Evolutionary conservation across 2,888 invertebrate species (phyloP).

Genomic region (Trissoscelio sp.): DNA sequence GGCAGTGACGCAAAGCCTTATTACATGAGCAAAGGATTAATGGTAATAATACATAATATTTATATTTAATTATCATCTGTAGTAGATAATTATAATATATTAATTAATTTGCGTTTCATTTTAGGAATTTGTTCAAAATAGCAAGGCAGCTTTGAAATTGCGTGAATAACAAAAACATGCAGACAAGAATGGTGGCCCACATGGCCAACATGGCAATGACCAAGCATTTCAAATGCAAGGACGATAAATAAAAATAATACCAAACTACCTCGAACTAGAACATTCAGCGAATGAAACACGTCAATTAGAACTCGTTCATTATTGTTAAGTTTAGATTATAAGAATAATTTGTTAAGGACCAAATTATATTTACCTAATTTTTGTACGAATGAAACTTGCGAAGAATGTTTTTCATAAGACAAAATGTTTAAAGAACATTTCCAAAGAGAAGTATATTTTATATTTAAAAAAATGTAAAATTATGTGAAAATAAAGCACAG

Average conservation of each 20-base stretch:
- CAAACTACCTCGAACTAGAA: slow-evolving; percentile 40
- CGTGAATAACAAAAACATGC: no score
- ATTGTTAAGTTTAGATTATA: slow-evolving; percentile 23
- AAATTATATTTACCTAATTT: slow-evolving; percentile 30
- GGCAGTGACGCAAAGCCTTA: no score
- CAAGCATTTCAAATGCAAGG: not conserved
- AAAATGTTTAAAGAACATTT: slow-evolving; percentile 22
- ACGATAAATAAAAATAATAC: not conserved
- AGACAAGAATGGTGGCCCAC: no score
- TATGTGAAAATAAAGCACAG: not conserved
- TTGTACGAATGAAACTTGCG: slow-evolving; percentile 42
- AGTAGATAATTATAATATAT: no score
- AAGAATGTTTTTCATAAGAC: slow-evolving; percentile 13
- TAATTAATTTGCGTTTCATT: no score
- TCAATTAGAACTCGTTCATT: slow-evolving; percentile 11
- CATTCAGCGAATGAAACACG: slow-evolving; percentile 19
- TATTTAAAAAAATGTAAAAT: slow-evolving; percentile 28
- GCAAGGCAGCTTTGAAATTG: no score
- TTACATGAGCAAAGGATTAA: no score
- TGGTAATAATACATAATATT: no score
- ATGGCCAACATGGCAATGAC: not conserved
- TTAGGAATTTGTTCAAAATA: no score
- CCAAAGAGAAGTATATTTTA: slow-evolving; percentile 54
- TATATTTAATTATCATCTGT: no score
- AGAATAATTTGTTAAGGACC: slow-evolving; percentile 16